These are phyloP conservation scores for Spilogale gracilis DNA, from an alignment of 2,113 vertebrate genomes.

Conservation along the genomic window DNA sequence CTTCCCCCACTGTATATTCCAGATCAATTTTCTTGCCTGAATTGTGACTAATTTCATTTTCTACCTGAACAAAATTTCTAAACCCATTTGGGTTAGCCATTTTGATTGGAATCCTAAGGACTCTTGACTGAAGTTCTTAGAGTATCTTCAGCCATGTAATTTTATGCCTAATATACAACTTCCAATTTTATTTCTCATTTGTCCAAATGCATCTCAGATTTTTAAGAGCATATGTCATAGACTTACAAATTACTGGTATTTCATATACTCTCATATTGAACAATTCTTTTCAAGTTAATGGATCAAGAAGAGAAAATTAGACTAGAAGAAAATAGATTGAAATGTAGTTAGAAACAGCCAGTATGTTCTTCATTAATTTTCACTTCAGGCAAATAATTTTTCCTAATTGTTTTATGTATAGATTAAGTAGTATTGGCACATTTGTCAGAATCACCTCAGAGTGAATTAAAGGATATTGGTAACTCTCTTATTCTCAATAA, in stretches of 20 bases:
- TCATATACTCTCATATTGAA: not conserved
- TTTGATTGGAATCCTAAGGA: not conserved
- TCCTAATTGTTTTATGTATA: constrained; percentile 44
- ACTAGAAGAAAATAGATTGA: constrained; percentile 28
- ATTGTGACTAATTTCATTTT: not conserved
- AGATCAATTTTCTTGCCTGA: not conserved
- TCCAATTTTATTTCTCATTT: not conserved
- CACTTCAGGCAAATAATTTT: constrained; percentile 6
- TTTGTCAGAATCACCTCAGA: constrained; percentile 39
- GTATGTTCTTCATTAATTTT: constrained; percentile 46
- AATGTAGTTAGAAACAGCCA: not conserved
- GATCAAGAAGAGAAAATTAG: not conserved
- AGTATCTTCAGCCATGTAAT: not conserved
- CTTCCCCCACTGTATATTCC: not conserved
- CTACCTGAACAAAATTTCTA: not conserved
- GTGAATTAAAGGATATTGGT: not conserved
- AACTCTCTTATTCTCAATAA: constrained; percentile 7
- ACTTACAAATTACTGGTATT: not conserved
- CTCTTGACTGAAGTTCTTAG: not conserved
- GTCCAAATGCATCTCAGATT: not conserved
- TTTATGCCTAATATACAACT: not conserved
- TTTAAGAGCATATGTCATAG: not conserved
- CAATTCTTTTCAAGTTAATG: not conserved
- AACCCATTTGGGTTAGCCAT: not conserved
- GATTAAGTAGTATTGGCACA: not conserved